Percentiles rank a stretch among this genome's conserved stretches.
These are phyloP conservation scores for Drosophila paramelanica DNA, from an alignment of 2,888 invertebrate genomes.

Conservation along the genomic window DNA sequence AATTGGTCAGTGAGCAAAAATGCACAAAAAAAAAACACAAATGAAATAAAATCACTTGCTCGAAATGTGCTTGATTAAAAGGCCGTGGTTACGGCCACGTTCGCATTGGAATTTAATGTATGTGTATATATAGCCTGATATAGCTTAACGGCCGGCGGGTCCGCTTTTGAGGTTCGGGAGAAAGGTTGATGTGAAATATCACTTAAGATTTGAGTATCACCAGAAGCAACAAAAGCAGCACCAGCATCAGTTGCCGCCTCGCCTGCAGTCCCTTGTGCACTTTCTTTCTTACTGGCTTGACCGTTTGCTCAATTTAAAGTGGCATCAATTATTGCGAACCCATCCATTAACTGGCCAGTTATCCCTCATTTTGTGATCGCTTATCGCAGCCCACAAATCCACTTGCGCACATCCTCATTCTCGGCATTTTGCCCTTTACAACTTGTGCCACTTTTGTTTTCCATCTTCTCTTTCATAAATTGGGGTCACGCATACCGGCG, in stretches of 20 bases:
- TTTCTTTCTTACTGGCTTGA: slow-evolving; percentile 65
- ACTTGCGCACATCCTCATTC: slow-evolving; percentile 40
- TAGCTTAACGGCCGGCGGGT: slow-evolving; percentile 26
- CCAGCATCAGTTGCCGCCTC: slow-evolving; percentile 9
- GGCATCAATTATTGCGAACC: slow-evolving; percentile 77
- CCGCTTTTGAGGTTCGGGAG: slow-evolving; percentile 58
- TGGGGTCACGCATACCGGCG: slow-evolving; percentile 71
- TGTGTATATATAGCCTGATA: slow-evolving; percentile 1
- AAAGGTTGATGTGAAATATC: slow-evolving; percentile 76
- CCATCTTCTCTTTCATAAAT: slow-evolving; percentile 31
- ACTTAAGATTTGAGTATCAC: slow-evolving; percentile 68
- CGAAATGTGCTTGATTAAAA: slow-evolving; percentile 77
- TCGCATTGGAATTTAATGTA: slow-evolving; percentile 52
- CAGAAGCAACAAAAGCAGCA: slow-evolving; percentile 31
- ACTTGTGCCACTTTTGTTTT: slow-evolving; percentile 56
- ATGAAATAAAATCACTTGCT: slow-evolving; percentile 72
- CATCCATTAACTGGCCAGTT: slow-evolving; percentile 78
- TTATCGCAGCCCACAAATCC: slow-evolving; percentile 70
- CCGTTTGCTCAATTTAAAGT: slow-evolving; percentile 72
- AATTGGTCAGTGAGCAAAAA: slow-evolving; percentile 81
- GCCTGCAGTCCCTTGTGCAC: slow-evolving; percentile 56
- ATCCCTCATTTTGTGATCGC: slow-evolving; percentile 77
- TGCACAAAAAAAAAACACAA: slow-evolving; percentile 59
- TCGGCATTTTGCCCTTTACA: slow-evolving; percentile 46
- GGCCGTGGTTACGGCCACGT: slow-evolving; percentile 53